Evolutionary conservation across 2,113 vertebrate species (phyloP).

Genomic region (Istiophorus platypterus): DNA sequence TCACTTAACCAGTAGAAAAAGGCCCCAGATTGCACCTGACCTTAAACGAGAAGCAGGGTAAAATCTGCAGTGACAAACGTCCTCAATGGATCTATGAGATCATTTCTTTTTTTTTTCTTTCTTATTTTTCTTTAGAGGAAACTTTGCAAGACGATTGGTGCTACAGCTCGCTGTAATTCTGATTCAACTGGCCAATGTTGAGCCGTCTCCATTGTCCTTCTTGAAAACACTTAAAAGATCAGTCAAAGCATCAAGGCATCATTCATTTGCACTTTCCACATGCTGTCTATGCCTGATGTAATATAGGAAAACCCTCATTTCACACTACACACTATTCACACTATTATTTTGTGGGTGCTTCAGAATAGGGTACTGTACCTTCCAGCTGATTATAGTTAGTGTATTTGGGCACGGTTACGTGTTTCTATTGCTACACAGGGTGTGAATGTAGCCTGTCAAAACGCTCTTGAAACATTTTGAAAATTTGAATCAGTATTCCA

Average conservation of each 20-base stretch:
- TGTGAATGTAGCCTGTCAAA: slow-evolving; percentile 50
- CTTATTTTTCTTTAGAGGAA: slow-evolving; percentile 16
- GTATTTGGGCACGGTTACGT: slow-evolving; percentile 19
- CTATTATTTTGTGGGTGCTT: slow-evolving; percentile 48
- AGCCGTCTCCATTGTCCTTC: background rate
- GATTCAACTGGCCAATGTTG: slow-evolving; percentile 21
- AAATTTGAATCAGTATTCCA: slow-evolving; percentile 60
- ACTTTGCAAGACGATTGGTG: slow-evolving; percentile 39
- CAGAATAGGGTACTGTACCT: slow-evolving; percentile 54
- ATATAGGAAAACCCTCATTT: slow-evolving; percentile 36
- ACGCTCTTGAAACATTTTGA: slow-evolving; percentile 41
- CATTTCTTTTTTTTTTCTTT: slow-evolving; percentile 72
- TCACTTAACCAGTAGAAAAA: slow-evolving; percentile 71
- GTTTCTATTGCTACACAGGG: slow-evolving; percentile 37
- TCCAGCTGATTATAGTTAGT: slow-evolving; percentile 45
- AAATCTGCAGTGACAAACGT: slow-evolving; percentile 86
- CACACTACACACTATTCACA: slow-evolving; percentile 20
- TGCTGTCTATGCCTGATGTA: slow-evolving; percentile 58
- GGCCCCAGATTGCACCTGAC: slow-evolving; percentile 84
- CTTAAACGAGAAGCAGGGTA: slow-evolving; percentile 77
- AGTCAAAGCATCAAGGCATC: slow-evolving; percentile 41
- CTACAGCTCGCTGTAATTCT: slow-evolving; percentile 30
- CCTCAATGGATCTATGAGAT: slow-evolving; percentile 82
- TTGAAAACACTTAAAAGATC: slow-evolving; percentile 1
- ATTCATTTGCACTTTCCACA: slow-evolving; percentile 74